Percentiles rank a stretch among this genome's conserved stretches.
phyloP scores from a whole-genome alignment of 1,140 invertebrate genomes.

The Oedothorax gibbosus region DNA sequence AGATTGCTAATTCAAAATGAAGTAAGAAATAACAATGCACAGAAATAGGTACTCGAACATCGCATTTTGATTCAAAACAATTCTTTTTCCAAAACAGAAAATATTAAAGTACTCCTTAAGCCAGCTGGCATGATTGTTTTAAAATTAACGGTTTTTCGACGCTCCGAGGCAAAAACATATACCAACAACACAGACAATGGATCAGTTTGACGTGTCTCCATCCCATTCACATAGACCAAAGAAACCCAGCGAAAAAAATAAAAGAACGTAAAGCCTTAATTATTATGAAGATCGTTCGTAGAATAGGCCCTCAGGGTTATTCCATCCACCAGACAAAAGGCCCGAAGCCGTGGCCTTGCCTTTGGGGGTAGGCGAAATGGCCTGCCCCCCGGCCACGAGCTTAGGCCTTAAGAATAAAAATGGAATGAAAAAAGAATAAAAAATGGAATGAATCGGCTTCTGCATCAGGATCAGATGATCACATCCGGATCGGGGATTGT shows the following conservation, averaged over 20 bases:
- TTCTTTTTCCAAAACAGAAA: too few relatives aligned
- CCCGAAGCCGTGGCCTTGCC: constrained; percentile 56
- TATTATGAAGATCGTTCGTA: neutral
- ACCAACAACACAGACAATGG: neutral
- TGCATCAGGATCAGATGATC: constrained; percentile 45
- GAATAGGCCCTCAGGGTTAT: constrained; percentile 13
- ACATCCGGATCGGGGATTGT: constrained; percentile 41
- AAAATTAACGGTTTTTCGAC: too few relatives aligned
- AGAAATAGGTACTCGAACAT: too few relatives aligned
- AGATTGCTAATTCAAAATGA: too few relatives aligned
- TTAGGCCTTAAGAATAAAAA: constrained; percentile 9
- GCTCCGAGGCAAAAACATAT: too few relatives aligned
- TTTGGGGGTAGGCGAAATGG: constrained; percentile 51
- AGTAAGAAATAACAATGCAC: too few relatives aligned
- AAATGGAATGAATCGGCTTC: constrained; percentile 25
- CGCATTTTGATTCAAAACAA: too few relatives aligned
- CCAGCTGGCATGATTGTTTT: too few relatives aligned
- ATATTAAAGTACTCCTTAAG: too few relatives aligned
- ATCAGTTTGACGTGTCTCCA: neutral
- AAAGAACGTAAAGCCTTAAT: neutral
- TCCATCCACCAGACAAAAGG: constrained; percentile 36
- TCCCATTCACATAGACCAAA: neutral
- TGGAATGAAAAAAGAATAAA: constrained; percentile 3
- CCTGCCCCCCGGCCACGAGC: constrained; percentile 35
- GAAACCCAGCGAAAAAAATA: neutral